Evolutionary conservation across 2,113 vertebrate genomes (phyloP).

Genomic region (Callospermophilus lateralis): DNA sequence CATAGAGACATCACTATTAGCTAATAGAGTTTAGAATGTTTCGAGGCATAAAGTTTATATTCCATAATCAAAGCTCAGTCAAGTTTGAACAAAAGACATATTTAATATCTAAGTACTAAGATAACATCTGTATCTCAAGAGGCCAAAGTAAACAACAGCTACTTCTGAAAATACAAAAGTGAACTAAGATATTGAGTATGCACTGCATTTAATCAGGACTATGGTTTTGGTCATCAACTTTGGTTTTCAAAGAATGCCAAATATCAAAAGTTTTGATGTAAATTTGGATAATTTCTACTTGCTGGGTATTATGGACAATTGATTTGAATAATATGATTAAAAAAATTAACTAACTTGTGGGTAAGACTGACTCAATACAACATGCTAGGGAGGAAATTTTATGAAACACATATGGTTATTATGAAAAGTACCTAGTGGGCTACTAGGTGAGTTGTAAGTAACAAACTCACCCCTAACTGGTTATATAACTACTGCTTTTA

Average conservation of each 20-base stretch:
- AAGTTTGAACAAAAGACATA: not conserved
- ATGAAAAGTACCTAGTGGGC: not conserved
- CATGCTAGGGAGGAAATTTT: not conserved
- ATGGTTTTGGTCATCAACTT: not conserved
- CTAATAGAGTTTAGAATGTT: not conserved
- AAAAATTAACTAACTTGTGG: not conserved
- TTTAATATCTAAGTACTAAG: not conserved
- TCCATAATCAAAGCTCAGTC: constrained; percentile 54
- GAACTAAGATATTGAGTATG: not conserved
- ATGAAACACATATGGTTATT: not conserved
- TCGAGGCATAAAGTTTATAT: not conserved
- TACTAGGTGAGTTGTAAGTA: not conserved
- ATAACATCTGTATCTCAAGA: not conserved
- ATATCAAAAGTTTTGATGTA: not conserved
- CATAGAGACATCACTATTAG: not conserved
- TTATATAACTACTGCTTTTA: not conserved
- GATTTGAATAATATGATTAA: not conserved
- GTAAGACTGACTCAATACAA: not conserved
- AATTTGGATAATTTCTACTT: not conserved
- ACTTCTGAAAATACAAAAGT: not conserved
- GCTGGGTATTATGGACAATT: not conserved
- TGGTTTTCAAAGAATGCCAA: not conserved
- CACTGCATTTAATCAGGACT: not conserved
- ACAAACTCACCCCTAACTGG: not conserved
- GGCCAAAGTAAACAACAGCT: constrained; percentile 22